Evolutionary conservation across 1,140 invertebrate species (phyloP).

Genomic region (Zeugodacus cucurbitae): DNA sequence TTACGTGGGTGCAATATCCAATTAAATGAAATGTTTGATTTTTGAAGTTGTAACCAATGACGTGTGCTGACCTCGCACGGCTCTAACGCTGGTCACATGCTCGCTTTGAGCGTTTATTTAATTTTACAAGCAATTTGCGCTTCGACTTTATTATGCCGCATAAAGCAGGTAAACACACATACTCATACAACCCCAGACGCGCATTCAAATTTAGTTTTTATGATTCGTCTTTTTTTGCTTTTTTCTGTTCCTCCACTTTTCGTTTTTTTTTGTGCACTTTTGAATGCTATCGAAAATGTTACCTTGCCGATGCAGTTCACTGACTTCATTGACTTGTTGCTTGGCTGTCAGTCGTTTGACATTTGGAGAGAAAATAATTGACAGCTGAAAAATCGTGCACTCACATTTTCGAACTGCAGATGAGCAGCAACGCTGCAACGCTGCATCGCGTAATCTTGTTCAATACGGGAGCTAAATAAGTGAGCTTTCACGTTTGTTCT

Average conservation of each 20-base stretch:
- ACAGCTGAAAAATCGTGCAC: constrained; percentile 32
- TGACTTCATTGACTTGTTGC: constrained; percentile 32
- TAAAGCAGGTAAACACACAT: not conserved
- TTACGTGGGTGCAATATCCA: constrained; percentile 21
- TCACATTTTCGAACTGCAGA: constrained; percentile 8
- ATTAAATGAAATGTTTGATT: not conserved
- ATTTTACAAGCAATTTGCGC: not conserved
- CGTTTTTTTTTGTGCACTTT: not conserved
- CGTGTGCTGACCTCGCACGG: not conserved
- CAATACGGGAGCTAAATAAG: constrained; percentile 14
- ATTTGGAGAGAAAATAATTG: constrained; percentile 31
- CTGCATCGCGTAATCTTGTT: not conserved
- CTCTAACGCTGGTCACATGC: not conserved
- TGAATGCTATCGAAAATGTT: not conserved
- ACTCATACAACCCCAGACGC: not conserved
- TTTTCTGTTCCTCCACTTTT: not conserved
- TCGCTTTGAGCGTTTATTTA: not conserved
- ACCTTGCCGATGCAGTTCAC: not conserved
- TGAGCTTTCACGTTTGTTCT: not conserved
- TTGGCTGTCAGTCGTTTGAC: constrained; percentile 21
- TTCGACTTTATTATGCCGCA: not conserved
- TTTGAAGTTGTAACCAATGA: constrained; percentile 7
- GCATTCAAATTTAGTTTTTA: not conserved
- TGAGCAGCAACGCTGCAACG: not conserved
- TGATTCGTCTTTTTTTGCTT: not conserved